Evolutionary conservation across 2,797 vertebrate genomes (phyloP).

Genomic region (Pampus argenteus): DNA sequence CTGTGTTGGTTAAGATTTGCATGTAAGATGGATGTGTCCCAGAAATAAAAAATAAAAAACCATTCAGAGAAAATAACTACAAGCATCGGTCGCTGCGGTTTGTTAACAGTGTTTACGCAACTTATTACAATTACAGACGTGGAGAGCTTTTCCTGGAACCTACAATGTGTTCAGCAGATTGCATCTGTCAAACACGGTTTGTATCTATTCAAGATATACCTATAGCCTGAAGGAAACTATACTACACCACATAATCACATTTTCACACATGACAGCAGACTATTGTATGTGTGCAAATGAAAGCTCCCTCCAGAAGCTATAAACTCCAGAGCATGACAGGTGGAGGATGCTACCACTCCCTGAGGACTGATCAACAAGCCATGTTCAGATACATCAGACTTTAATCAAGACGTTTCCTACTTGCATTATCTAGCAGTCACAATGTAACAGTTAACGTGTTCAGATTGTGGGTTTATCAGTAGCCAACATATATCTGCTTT

Average conservation of each 20-base stretch:
- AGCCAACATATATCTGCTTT: neutral
- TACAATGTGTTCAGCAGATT: neutral
- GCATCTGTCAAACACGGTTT: constrained; percentile 14
- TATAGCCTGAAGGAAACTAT: neutral
- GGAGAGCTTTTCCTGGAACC: neutral
- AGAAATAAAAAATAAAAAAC: neutral
- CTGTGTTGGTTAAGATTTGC: neutral
- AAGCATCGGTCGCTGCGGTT: neutral
- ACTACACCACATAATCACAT: neutral
- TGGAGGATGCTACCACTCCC: constrained; percentile 15
- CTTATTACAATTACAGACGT: neutral
- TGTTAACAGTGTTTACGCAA: neutral
- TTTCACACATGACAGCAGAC: constrained; percentile 4
- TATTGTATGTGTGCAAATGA: neutral
- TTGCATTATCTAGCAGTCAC: neutral
- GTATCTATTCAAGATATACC: neutral
- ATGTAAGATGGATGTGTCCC: neutral
- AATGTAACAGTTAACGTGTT: neutral
- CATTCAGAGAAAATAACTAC: neutral
- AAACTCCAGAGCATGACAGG: neutral
- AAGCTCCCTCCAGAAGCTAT: neutral
- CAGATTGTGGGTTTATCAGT: neutral
- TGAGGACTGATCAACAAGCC: neutral
- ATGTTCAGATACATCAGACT: neutral
- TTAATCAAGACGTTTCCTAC: neutral